These are phyloP conservation scores for Pagetopsis macropterus DNA, from an alignment of 2,797 vertebrate species.

Conservation along the genomic window DNA sequence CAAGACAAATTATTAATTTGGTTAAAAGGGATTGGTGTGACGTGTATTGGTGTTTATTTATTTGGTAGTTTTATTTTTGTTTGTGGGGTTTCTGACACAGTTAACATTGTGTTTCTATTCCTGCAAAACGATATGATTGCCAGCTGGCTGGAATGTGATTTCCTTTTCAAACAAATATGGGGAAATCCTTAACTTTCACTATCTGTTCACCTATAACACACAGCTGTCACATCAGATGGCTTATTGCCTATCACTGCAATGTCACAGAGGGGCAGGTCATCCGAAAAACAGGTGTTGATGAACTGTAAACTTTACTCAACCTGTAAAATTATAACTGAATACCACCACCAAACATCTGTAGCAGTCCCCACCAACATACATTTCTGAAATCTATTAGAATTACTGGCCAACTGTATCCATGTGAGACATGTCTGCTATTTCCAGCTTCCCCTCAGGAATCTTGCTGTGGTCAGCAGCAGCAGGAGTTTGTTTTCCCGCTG, in stretches of 20 bases:
- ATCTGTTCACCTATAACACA: too few relatives aligned
- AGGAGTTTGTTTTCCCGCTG: slow-evolving; percentile 47
- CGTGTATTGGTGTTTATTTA: not conserved
- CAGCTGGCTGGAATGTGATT: not conserved
- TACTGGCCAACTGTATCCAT: slow-evolving; percentile 19
- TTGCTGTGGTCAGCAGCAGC: slow-evolving; percentile 58
- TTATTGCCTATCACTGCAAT: not conserved
- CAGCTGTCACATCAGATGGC: slow-evolving; percentile 8
- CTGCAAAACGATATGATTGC: not conserved
- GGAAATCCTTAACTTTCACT: too few relatives aligned
- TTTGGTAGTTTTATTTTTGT: too few relatives aligned
- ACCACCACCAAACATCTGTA: slow-evolving; percentile 13
- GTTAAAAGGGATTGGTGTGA: not conserved
- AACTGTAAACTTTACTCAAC: slow-evolving; percentile 22
- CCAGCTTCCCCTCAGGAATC: slow-evolving; percentile 51
- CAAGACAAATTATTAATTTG: not conserved
- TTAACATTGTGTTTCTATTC: not conserved
- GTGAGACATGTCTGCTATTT: slow-evolving; percentile 38
- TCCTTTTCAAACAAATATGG: not conserved
- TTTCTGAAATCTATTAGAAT: slow-evolving; percentile 4
- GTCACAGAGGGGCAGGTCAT: not conserved
- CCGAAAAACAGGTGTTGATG: slow-evolving; percentile 27
- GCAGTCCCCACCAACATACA: not conserved
- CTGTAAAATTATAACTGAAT: slow-evolving; percentile 20
- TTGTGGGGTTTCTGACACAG: not conserved